phyloP scores from a whole-genome alignment of 2,113 vertebrate species.

The Zosterops pallidus region DNA sequence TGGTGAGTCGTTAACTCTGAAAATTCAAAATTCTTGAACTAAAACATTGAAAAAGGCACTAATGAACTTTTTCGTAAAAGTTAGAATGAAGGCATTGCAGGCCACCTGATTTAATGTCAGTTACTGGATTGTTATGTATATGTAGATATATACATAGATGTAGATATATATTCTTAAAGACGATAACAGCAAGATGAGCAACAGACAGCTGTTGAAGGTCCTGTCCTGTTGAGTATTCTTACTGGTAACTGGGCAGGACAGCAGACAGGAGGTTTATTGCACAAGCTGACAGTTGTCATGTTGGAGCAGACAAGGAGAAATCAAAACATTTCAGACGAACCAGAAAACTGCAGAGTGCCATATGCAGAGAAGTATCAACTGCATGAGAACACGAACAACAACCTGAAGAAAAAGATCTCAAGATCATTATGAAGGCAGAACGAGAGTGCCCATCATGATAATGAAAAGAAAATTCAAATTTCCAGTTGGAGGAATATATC shows the following conservation, averaged over 20 bases:
- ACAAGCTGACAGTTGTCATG: not conserved
- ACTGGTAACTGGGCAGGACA: not conserved
- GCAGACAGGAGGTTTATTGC: not conserved
- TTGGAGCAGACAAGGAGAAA: not conserved
- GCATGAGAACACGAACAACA: not conserved
- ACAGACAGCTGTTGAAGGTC: not conserved
- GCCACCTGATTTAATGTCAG: not conserved
- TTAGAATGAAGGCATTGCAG: not conserved
- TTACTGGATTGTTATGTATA: not conserved
- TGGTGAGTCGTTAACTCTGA: not conserved
- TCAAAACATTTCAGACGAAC: not conserved
- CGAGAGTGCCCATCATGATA: no score
- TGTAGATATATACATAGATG: not conserved
- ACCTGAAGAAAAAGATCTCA: not conserved
- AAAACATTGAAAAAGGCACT: not conserved
- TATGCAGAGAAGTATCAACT: not conserved
- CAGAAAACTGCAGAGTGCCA: not conserved
- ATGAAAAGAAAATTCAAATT: not conserved
- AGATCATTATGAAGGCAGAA: not conserved
- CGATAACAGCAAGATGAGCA: not conserved
- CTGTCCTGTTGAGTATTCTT: not conserved
- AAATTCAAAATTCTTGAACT: not conserved
- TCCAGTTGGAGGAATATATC: not conserved
- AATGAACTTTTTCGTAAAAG: not conserved
- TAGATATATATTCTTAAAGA: not conserved